Base-by-base conservation (phyloP, 2,888 invertebrate genomes). In the Lithosia quadra region DNA sequence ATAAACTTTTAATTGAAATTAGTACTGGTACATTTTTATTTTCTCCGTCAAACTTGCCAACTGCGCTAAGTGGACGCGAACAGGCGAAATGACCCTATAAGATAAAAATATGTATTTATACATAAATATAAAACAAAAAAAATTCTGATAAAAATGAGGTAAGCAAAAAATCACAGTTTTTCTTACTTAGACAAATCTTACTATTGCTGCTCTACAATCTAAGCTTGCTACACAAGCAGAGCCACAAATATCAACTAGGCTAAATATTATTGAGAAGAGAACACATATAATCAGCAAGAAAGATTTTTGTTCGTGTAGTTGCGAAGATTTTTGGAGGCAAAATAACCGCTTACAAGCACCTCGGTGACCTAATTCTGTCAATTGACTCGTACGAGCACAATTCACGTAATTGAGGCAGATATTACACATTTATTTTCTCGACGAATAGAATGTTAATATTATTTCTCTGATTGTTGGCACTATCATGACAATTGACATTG, bases 341-440 rank as follows among this genome's bases (percentile, higher is more conserved):
- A 63, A 63, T 63, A 49, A 62, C 61, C 63, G 63, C 53, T 28
- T 34, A 55, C 34, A 34, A 55, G 53, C 49, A 34, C 63, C 53
- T 34, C 10, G 22, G 21, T 55, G 63, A 63, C 63, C 63, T 55
- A 63, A 63, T 63, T 63, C 63, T 21, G 34, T 63, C 63, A 55
- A 63, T 63, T 55, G 63, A 63, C 63, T 24, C 49, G 43, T 49
- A n/a, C n/a, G n/a, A n/a, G 28, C 21, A 49, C 62, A 62, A 62
- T 49, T 53, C 21, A 62, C 49, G 28, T 62, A 62, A 62, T 62
- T 62, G 62, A 49, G n/a, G 28, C n/a, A 62, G 24, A 62, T 62
- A 62, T 49, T 13, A 49, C 36, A 21, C 21, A n/a, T 33, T 28
- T 49, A n/a, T n/a, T 62, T 33, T 21, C 33, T n/a, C 13, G 13